phyloP scores from a whole-genome alignment of 2,797 vertebrate species.

The Setipinna tenuifilis region DNA sequence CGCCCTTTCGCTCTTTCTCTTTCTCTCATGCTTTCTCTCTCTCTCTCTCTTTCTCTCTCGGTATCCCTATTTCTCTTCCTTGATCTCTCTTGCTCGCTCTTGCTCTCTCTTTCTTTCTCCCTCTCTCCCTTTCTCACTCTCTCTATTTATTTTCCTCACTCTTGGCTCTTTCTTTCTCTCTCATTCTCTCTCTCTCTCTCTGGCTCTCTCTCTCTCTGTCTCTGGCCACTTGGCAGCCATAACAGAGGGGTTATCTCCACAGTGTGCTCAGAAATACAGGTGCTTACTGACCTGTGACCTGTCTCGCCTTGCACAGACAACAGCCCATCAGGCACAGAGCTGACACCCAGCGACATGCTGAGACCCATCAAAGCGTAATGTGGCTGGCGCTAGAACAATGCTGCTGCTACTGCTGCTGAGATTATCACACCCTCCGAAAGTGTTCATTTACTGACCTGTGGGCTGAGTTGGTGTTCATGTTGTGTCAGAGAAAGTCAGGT shows the following conservation, averaged over 20 bases:
- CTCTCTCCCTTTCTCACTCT: slow-evolving; percentile 5
- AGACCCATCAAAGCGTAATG: not conserved
- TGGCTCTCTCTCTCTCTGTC: slow-evolving; percentile 24
- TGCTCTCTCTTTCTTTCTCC: slow-evolving; percentile 25
- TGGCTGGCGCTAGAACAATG: not conserved
- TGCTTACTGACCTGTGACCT: slow-evolving; percentile 54
- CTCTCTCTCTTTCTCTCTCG: not conserved
- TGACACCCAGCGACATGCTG: not conserved
- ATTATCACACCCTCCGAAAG: not conserved
- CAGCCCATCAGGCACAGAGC: not conserved
- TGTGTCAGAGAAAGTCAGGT: not conserved
- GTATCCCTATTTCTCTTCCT: slow-evolving; percentile 34
- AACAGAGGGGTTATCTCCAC: slow-evolving; percentile 55
- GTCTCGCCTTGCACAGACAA: slow-evolving; percentile 34
- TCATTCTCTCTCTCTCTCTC: slow-evolving; percentile 3
- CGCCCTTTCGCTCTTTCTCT: not conserved
- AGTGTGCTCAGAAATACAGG: slow-evolving; percentile 46
- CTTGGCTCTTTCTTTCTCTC: slow-evolving; percentile 3
- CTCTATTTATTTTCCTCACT: not conserved
- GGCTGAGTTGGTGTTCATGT: not conserved
- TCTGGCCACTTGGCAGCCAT: slow-evolving; percentile 52
- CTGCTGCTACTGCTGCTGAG: not conserved
- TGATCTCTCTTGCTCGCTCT: not conserved
- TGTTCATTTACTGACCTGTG: not conserved
- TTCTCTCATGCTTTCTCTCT: not conserved